Evolutionary conservation across 92 coral and sea anemone species (phyloP), one percentile per base, ranked within the genome.

Genomic region (Plumapathes pennacea): DNA sequence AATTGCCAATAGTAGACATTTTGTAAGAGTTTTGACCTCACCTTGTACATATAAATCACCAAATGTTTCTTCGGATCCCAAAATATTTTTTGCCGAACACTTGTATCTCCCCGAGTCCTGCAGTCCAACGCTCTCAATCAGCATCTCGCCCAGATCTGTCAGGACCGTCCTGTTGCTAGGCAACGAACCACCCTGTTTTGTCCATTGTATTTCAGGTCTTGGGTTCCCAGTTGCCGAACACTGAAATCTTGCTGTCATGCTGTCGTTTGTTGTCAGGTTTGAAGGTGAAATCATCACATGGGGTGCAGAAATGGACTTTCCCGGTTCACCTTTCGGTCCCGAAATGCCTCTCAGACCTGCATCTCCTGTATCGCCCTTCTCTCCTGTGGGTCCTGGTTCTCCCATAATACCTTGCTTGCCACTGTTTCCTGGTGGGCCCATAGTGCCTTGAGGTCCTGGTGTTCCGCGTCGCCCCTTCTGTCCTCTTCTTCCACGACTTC

Each of bases 151-250:
- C 0, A 50, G 38, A 6, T 59, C 33, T 19, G 31, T 23, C 30
- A 50, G 14, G 3, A 19, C 52, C 0, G 50, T 25, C 34, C 33
- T 50, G 40, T 38, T 50, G 42, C 61, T 37, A 2, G 72, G 72
- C 40, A 50, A 64, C 38, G 59, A 11, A 38, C 50, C 61, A 51
- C 52, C 29, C 2, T 50, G 3, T 3, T 20, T 40, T 7, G 21
- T 7, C 72, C 72, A 64, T 29, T 7, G 21, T 26, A 64, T 6
- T 10, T 18, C 29, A 6, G 60, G 38, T 8, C 60, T 33, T 38
- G 72, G 72, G 30, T 64, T 64, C 22, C 72, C 72, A 38, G 72
- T 26, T 4, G 30, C 51, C 38, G 61, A 64, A 34, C 61, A 51
- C 10, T 22, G 2, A 18, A 64, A 19, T 0, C 40, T 19, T 22